A percentile compares a stretch with the other conserved stretches of the same genome.
Conservation (phyloP, 2,888 invertebrate species). For the Dynastes hyllus region DNA sequence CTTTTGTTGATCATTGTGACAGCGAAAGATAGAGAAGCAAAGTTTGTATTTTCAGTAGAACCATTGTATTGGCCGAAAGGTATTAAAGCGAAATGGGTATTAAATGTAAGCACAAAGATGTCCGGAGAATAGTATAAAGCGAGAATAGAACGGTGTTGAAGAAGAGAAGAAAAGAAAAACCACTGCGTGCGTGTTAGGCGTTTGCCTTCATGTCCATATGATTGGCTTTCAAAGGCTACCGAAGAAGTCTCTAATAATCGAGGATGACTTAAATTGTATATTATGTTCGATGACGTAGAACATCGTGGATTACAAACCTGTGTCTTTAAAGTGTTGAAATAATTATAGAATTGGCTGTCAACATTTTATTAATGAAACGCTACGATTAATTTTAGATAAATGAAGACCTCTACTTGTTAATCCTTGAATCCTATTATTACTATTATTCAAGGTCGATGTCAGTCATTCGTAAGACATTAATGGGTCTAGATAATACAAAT, state of each 20-base stretch:
- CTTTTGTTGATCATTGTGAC: constrained; percentile 17
- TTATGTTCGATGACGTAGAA: constrained; percentile 31
- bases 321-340: constrained; percentile 29
- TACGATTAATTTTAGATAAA: constrained; percentile 35
- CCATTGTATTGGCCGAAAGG: constrained; percentile 25
- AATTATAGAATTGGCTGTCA: constrained; percentile 18
- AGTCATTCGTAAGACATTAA: constrained; percentile 26
- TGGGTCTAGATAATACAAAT: not conserved
- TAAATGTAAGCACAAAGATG: constrained; percentile 18
- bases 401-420: constrained; percentile 29
- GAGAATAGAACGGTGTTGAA: constrained; percentile 2
- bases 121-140: constrained; percentile 17
- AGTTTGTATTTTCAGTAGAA: constrained; percentile 31
- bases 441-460: constrained; percentile 23
- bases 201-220: constrained; percentile 28
- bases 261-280: constrained; percentile 31
- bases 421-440: constrained; percentile 7
- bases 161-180: constrained; percentile 5
- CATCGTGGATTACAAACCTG: constrained; percentile 35
- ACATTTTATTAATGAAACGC: constrained; percentile 30
- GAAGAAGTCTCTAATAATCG: constrained; percentile 30
- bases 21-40: constrained; percentile 14
- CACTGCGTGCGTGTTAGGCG: constrained; percentile 14
- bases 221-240: constrained; percentile 35
- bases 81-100: constrained; percentile 33